Base-by-base conservation (phyloP, 2,888 invertebrate genomes). In the Ganaspis brasiliensis region DNA sequence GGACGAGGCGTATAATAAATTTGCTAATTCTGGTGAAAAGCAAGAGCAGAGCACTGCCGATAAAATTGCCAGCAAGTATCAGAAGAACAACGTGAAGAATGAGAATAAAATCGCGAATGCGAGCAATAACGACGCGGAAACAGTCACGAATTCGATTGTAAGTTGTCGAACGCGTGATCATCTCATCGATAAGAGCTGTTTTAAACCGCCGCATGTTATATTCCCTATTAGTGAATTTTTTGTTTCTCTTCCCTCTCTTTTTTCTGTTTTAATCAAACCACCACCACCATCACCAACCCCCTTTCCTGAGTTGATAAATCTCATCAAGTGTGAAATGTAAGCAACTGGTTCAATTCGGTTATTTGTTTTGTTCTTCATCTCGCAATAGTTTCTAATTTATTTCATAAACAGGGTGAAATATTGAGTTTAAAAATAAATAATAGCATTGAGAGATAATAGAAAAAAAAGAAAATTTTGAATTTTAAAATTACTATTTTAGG, bases 1-100 rank as follows among this genome's bases (percentile, higher is more conserved):
- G 82, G 96, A 96, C 85, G 96, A 96, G 87, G 94, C 94, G 76
- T 95, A 95, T 90, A 94, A 93, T 21, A 92, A 93, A 26, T 91
- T 92, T 63, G 92, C 89, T 8, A 92, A 92, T 45, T 90, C 88
- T 26, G 92, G 91, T 57, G 92, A 91, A 40, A 92, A 91, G 81
- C 56, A 77, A 73, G 75, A 75, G 40, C 85, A 84, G 0, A 86
- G 83, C 76, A 79, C 83, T n/a, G 81, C 89, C 35, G 90, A 91
- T 61, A 87, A 90, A 74, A 91, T 91, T 79, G 91, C 91, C 84
- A 91, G 86, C 87, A 91, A 91, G 86, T 91, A 91, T 82, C 89
- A 87, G 81, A 86, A 85, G 82, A 78, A 76, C 75, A 78, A 77
- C 16, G 55, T 31, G 55, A 72, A 74, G 55, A 73, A 79, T 67